Conservation (phyloP, 2,113 vertebrate species). For the Mesitornis unicolor region DNA sequence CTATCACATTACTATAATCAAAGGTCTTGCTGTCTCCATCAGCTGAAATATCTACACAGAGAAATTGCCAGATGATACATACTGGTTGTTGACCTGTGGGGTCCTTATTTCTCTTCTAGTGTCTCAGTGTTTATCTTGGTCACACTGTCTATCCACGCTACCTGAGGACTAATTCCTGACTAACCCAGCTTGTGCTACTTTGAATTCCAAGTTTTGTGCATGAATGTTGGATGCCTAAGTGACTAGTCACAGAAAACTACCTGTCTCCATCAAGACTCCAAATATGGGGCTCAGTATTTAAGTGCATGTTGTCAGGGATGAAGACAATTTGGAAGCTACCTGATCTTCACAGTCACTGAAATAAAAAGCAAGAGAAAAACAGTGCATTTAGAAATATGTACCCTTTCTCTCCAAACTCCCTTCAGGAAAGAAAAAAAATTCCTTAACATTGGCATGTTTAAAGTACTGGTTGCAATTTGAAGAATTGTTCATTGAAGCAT, state of each 20-base stretch:
- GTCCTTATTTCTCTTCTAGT: neutral
- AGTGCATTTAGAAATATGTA: neutral
- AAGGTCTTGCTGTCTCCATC: neutral
- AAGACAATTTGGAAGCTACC: neutral
- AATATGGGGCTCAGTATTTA: neutral
- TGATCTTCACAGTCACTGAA: neutral
- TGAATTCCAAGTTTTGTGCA: neutral
- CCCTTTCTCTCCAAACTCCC: neutral
- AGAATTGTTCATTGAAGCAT: neutral
- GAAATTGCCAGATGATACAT: neutral
- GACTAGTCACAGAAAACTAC: neutral
- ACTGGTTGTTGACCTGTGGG: neutral
- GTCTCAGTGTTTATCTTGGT: neutral
- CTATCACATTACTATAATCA: neutral
- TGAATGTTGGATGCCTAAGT: neutral
- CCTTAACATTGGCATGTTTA: neutral
- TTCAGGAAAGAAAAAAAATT: neutral
- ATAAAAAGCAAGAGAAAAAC: neutral
- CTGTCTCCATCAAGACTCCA: neutral
- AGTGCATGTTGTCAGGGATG: neutral
- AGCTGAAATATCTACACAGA: neutral
- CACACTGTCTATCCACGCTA: neutral
- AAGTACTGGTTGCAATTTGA: neutral
- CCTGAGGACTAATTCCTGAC: neutral
- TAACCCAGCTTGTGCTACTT: neutral